Conservation (phyloP, 2,888 invertebrate genomes). For the Harmothoe impar region DNA sequence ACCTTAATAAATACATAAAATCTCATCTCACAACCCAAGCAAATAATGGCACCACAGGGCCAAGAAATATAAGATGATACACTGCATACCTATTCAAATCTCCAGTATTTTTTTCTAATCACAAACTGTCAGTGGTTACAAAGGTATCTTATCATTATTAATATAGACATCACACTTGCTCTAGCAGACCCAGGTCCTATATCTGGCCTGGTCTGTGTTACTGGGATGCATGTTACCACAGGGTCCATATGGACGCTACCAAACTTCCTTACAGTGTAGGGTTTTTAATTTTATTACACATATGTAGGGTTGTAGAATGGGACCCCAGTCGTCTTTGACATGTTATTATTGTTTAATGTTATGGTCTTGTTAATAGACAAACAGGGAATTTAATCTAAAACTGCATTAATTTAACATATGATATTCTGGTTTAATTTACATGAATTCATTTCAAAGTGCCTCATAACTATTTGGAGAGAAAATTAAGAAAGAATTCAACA, state of each 20-base stretch:
- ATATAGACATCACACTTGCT: slow-evolving; percentile 45
- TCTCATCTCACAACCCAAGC: slow-evolving; percentile 57
- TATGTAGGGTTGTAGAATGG: no score
- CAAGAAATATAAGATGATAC: slow-evolving; percentile 42
- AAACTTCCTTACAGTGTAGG: background rate
- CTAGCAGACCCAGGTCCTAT: background rate
- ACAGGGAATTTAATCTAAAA: no score
- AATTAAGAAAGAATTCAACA: no score
- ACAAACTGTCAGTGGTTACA: slow-evolving; percentile 1
- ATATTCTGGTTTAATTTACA: no score
- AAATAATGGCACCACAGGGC: slow-evolving; percentile 44
- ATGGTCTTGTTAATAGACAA: no score
- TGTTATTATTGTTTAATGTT: no score
- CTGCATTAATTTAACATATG: no score
- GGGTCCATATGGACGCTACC: background rate
- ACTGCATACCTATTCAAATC: slow-evolving; percentile 49
- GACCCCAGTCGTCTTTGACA: no score
- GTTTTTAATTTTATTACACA: background rate
- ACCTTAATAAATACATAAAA: slow-evolving; percentile 57
- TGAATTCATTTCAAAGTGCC: no score
- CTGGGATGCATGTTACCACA: slow-evolving; percentile 23
- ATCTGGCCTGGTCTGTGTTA: background rate
- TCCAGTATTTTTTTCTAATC: slow-evolving; percentile 26
- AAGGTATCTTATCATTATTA: background rate
- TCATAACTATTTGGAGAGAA: no score